Evolutionary conservation across 2,888 invertebrate species (phyloP).

Genomic region (Tetropium fuscum): DNA sequence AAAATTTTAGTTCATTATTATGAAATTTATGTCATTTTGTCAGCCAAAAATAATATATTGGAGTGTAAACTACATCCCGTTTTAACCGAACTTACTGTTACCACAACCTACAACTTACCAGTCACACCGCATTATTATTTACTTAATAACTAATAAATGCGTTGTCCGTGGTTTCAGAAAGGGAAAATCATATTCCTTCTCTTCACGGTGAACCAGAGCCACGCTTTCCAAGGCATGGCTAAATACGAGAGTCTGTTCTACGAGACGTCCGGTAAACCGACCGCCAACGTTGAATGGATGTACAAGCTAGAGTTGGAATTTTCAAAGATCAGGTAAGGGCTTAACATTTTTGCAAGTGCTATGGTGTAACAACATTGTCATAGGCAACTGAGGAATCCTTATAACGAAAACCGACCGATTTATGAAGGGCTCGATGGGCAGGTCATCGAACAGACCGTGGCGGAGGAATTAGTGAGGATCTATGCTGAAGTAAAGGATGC

Average conservation of each 20-base stretch:
- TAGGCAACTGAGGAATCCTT: slow-evolving; percentile 48
- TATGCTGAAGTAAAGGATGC: slow-evolving; percentile 25
- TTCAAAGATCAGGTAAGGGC: slow-evolving; percentile 43
- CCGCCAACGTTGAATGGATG: slow-evolving; percentile 40
- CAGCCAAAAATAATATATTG: too few relatives aligned
- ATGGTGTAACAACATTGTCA: too few relatives aligned
- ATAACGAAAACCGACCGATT: slow-evolving; percentile 45
- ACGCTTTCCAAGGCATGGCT: slow-evolving; percentile 45
- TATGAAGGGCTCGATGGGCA: slow-evolving; percentile 49
- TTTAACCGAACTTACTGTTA: too few relatives aligned
- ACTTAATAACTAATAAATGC: too few relatives aligned
- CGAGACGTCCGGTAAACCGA: slow-evolving; percentile 37
- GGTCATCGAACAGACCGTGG: slow-evolving; percentile 44
- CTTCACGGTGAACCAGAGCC: slow-evolving; percentile 68
- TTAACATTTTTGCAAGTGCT: too few relatives aligned
- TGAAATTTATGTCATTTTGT: too few relatives aligned
- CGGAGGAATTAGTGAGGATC: slow-evolving; percentile 42
- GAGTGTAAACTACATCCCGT: too few relatives aligned
- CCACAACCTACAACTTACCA: too few relatives aligned
- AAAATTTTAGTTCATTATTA: too few relatives aligned
- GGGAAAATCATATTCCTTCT: slow-evolving; percentile 65
- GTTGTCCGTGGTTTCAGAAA: slow-evolving; percentile 54
- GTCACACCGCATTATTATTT: too few relatives aligned
- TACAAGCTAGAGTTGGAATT: slow-evolving; percentile 34
- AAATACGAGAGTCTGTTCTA: slow-evolving; percentile 32